Percentiles rank a stretch among this genome's conserved stretches.
Evolutionary conservation across 2,113 vertebrate genomes (phyloP).

Genomic region (Pomatorhinus ruficollis): DNA sequence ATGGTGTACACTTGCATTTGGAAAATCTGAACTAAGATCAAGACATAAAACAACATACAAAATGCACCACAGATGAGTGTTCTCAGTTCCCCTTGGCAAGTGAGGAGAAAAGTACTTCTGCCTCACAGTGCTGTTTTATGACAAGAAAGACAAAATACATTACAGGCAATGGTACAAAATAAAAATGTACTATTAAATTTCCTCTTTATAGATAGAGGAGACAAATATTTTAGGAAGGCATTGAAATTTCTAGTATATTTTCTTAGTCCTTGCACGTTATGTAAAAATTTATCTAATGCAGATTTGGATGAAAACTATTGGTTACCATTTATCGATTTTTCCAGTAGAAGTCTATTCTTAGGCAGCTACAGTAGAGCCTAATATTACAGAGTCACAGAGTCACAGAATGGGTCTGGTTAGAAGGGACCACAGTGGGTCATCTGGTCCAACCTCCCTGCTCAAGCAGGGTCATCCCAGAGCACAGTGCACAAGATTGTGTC

Average conservation of each 20-base stretch:
- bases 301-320: background rate
- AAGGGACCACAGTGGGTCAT: background rate
- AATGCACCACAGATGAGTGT: background rate
- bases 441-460: background rate
- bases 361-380: background rate
- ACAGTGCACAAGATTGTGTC: background rate
- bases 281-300: background rate
- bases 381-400: background rate
- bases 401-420: background rate
- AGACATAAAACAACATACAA: background rate
- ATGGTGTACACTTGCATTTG: background rate
- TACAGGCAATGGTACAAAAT: background rate
- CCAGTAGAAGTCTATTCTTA: background rate
- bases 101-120: background rate
- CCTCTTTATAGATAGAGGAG: background rate
- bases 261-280: background rate
- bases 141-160: background rate
- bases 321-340: background rate
- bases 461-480: background rate
- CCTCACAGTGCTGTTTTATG: background rate
- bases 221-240: background rate
- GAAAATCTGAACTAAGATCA: background rate
- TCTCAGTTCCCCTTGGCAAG: background rate
- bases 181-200: background rate
- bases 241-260: background rate